Evolutionary conservation across 2,797 vertebrate genomes (phyloP).

Genomic region (Notoglanidium macrostoma): DNA sequence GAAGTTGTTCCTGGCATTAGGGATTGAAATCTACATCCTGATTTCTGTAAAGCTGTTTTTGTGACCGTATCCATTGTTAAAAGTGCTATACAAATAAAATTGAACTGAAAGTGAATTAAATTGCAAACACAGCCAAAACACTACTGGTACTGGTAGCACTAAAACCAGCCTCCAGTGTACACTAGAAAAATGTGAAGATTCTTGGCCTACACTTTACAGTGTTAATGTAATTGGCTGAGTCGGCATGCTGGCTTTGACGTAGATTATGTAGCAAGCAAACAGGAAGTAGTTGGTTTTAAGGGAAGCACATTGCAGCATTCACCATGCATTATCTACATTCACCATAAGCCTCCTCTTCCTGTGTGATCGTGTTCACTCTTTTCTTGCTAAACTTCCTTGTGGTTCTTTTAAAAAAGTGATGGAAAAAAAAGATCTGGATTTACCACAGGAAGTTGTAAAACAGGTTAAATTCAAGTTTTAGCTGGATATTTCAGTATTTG

Average conservation of each 20-base stretch:
- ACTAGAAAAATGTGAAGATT: background rate
- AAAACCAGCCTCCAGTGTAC: background rate
- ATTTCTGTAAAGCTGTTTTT: conserved; percentile 15
- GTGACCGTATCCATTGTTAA: conserved; percentile 1
- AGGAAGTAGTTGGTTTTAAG: conserved; percentile 56
- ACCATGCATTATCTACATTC: conserved; percentile 42
- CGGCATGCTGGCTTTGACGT: background rate
- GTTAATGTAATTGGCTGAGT: background rate
- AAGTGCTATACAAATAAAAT: background rate
- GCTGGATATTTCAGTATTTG: background rate
- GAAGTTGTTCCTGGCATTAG: background rate
- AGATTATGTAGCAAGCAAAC: conserved; percentile 30
- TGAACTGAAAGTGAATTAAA: background rate
- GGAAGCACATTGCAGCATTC: conserved; percentile 30
- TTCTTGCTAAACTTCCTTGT: conserved; percentile 42
- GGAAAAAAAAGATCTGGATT: conserved; percentile 17
- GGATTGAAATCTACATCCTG: background rate
- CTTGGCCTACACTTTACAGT: background rate
- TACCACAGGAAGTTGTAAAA: conserved; percentile 51
- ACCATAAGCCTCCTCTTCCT: conserved; percentile 50
- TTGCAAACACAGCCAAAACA: background rate
- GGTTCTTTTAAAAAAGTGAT: conserved; percentile 12
- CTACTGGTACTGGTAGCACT: background rate
- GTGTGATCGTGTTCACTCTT: background rate
- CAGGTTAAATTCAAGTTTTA: conserved; percentile 16